phyloP scores from a whole-genome alignment of 2,113 vertebrate genomes.

The Daphoenositta chrysoptera region DNA sequence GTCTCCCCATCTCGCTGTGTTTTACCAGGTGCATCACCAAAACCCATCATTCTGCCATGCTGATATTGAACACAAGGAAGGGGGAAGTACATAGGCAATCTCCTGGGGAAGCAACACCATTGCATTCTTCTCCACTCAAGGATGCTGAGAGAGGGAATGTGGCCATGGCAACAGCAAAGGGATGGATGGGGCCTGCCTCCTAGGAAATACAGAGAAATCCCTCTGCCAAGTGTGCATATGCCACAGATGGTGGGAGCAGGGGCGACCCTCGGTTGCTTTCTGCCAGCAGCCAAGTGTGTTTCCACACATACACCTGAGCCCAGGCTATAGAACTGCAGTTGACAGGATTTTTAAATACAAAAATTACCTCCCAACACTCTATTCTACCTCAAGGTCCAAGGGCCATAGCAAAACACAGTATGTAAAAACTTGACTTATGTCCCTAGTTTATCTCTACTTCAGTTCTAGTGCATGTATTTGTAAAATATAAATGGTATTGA shows the following conservation, averaged over 20 bases:
- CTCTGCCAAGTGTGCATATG: background rate
- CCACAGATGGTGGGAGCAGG: slow-evolving; percentile 25
- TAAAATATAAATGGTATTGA: background rate
- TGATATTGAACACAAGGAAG: background rate
- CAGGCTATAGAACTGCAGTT: background rate
- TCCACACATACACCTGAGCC: background rate
- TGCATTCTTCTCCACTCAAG: background rate
- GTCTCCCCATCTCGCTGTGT: background rate
- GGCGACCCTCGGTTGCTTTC: background rate
- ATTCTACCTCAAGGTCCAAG: background rate
- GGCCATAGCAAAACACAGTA: background rate
- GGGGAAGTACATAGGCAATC: background rate
- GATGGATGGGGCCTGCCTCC: background rate
- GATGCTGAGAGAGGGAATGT: background rate
- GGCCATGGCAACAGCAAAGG: slow-evolving; percentile 42
- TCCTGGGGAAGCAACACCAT: background rate
- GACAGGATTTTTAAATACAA: background rate
- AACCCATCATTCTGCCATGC: background rate
- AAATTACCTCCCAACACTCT: background rate
- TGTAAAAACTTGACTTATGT: background rate
- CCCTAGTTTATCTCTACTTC: background rate
- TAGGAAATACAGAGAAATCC: background rate
- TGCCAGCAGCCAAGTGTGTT: slow-evolving; percentile 16
- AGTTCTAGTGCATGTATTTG: background rate
- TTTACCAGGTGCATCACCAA: background rate